Percentiles rank a stretch among this genome's conserved stretches.
phyloP scores from a whole-genome alignment of 2,888 invertebrate genomes.

The Harpalus rufipes region DNA sequence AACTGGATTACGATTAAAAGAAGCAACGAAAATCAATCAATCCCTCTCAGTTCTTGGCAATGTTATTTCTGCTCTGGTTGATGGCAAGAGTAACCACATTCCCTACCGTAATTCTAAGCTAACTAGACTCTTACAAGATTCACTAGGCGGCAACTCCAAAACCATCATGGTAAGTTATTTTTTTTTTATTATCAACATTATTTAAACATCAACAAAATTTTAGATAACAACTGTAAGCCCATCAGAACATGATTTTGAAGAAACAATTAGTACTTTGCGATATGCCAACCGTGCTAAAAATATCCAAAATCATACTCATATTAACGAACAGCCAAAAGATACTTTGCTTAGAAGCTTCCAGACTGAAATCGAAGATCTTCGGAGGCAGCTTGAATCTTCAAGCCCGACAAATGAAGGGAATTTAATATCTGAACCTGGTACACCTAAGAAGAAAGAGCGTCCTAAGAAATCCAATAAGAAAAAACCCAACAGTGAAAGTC shows the following conservation, averaged over 20 bases:
- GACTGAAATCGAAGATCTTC: slow-evolving; percentile 95
- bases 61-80: slow-evolving; percentile 98
- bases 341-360: slow-evolving; percentile 97
- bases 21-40: slow-evolving; percentile 98
- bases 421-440: slow-evolving; percentile 15
- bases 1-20: slow-evolving; percentile 93
- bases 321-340: slow-evolving; percentile 99
- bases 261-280: slow-evolving; percentile 96
- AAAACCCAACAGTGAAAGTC: slow-evolving; percentile 68
- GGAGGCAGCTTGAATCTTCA: slow-evolving; percentile 80
- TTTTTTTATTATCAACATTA: slow-evolving; percentile 30
- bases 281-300: slow-evolving; percentile 99
- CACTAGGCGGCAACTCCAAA: slow-evolving; percentile 97
- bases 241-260: slow-evolving; percentile 97
- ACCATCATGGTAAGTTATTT: slow-evolving; percentile 88
- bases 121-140: slow-evolving; percentile 96
- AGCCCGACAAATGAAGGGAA: not conserved
- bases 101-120: slow-evolving; percentile 99
- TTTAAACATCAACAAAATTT: slow-evolving; percentile 61
- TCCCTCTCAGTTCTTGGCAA: slow-evolving; percentile 98
- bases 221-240: slow-evolving; percentile 99
- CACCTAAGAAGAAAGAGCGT: slow-evolving; percentile 58
- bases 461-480: slow-evolving; percentile 80
- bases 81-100: slow-evolving; percentile 97
- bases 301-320: slow-evolving; percentile 96